Percentiles rank a stretch among this genome's conserved stretches.
phyloP scores from a whole-genome alignment of 1,140 invertebrate genomes.

The Episyrphus balteatus region DNA sequence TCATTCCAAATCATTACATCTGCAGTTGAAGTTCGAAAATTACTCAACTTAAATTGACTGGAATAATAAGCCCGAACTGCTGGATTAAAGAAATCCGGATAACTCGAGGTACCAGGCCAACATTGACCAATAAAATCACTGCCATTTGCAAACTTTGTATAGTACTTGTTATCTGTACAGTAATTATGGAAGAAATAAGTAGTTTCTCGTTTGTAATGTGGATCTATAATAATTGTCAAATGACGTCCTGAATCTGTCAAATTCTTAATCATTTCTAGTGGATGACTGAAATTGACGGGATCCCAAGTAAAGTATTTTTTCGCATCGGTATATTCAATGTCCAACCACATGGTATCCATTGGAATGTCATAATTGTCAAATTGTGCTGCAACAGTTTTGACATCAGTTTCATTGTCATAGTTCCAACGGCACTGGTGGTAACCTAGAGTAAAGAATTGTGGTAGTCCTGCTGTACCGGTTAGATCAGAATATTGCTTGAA shows the following conservation, averaged over 20 bases:
- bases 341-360: constrained; percentile 95
- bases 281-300: constrained; percentile 73
- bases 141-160: constrained; percentile 84
- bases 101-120: constrained; percentile 74
- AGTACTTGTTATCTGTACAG: constrained; percentile 65
- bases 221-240: constrained; percentile 94
- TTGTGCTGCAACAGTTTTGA: constrained; percentile 63
- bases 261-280: constrained; percentile 84
- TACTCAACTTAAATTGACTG: constrained; percentile 62
- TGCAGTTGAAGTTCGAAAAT: constrained; percentile 78
- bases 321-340: constrained; percentile 96
- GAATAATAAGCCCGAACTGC: constrained; percentile 80
- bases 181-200: constrained; percentile 87
- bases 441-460: constrained; percentile 56
- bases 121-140: constrained; percentile 82
- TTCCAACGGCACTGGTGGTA: constrained; percentile 99
- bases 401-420: constrained; percentile 95
- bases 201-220: constrained; percentile 89
- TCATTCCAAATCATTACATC: constrained; percentile 97
- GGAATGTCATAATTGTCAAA: constrained; percentile 91
- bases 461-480: constrained; percentile 80
- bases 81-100: constrained; percentile 90
- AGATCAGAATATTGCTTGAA: constrained; percentile 79
- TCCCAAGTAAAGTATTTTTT: constrained; percentile 99
- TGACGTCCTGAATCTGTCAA: constrained; percentile 83